Evolutionary conservation across 2,113 vertebrate genomes (phyloP).

Genomic region (Xenus cinereus): DNA sequence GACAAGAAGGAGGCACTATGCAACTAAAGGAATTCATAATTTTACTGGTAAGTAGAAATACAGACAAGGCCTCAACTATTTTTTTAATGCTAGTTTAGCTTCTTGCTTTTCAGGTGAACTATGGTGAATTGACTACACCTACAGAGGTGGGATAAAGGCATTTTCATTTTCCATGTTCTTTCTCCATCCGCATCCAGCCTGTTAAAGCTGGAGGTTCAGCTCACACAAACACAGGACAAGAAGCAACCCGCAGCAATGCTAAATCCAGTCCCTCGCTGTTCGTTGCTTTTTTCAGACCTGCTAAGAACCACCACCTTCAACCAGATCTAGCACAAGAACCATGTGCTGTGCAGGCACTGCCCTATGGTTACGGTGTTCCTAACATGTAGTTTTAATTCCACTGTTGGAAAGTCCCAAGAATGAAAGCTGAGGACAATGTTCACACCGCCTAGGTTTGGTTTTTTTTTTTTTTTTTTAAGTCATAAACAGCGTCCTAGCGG

Average conservation of each 20-base stretch:
- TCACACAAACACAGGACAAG: fast-evolving
- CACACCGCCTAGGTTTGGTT: background rate
- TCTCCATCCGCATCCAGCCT: fast-evolving
- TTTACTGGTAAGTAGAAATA: background rate
- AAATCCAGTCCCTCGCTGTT: fast-evolving
- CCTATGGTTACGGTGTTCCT: fast-evolving
- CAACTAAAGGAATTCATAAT: background rate
- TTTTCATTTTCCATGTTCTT: fast-evolving
- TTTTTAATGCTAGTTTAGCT: background rate
- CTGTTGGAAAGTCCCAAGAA: background rate
- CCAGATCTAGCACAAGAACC: fast-evolving
- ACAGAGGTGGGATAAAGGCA: background rate
- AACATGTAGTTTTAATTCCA: background rate
- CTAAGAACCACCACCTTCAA: background rate
- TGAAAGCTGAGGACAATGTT: background rate
- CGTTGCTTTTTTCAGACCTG: too few relatives aligned
- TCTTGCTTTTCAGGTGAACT: background rate
- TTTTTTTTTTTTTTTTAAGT: background rate
- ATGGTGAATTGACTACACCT: too few relatives aligned
- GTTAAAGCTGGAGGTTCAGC: background rate
- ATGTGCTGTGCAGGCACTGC: fast-evolving
- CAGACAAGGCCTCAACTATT: background rate
- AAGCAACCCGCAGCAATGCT: background rate
- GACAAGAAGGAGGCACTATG: too few relatives aligned
- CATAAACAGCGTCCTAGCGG: background rate